Conservation (phyloP, 2,113 vertebrate species). For the Daboia siamensis region DNA sequence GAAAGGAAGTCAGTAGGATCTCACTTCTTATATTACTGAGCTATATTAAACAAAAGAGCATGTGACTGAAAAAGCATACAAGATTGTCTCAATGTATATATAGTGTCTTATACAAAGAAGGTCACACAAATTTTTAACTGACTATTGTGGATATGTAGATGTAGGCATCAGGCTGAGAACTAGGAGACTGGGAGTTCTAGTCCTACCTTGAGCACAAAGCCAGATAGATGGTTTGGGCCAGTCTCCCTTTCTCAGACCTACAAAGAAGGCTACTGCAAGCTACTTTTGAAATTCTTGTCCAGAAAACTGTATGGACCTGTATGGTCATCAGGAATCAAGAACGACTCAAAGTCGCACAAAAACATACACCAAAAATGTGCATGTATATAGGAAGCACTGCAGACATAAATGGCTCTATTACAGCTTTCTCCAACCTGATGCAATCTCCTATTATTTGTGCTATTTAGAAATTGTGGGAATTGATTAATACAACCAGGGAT, state of each 20-base stretch:
- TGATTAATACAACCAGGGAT: neutral
- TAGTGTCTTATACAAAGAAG: neutral
- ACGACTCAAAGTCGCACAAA: neutral
- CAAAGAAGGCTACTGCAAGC: neutral
- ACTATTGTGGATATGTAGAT: neutral
- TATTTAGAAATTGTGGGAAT: neutral
- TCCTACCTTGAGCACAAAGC: neutral
- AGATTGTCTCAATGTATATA: neutral
- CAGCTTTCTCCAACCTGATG: neutral
- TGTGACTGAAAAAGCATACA: neutral
- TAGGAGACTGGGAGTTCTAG: neutral
- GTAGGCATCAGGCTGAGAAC: neutral
- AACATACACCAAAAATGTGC: neutral
- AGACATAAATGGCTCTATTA: neutral
- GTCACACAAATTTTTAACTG: neutral
- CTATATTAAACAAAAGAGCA: neutral
- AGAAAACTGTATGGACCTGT: neutral
- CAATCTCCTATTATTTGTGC: neutral
- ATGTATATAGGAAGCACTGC: neutral
- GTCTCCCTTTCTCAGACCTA: neutral
- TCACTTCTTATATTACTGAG: constrained; percentile 27
- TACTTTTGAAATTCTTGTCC: neutral
- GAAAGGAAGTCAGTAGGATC: constrained; percentile 20
- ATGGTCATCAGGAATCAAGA: neutral
- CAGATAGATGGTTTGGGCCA: neutral